These are phyloP conservation scores for Metridium senile DNA, from an alignment of 92 coral and sea anemone species.

Conservation along the genomic window DNA sequence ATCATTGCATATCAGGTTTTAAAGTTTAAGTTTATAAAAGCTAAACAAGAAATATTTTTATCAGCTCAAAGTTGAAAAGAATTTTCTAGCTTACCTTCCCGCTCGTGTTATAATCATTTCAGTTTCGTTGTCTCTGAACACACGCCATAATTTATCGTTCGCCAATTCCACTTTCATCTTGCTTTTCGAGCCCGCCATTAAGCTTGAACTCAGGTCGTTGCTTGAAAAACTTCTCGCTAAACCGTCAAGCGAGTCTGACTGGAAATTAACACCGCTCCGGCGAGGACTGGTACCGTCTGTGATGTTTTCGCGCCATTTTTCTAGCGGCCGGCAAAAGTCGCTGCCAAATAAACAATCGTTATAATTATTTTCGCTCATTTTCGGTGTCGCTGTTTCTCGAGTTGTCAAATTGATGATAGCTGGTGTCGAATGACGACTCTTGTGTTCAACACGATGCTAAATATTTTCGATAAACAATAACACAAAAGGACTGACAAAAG, in stretches of 20 bases:
- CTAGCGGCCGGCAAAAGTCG: background rate
- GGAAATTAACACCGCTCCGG: constrained; percentile 4
- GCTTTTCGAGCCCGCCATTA: constrained; percentile 31
- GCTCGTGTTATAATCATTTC: constrained; percentile 92
- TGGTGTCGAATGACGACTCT: background rate
- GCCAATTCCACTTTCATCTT: constrained; percentile 64
- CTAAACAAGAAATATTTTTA: too few relatives aligned
- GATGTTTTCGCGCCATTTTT: constrained; percentile 19
- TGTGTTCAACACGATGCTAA: background rate
- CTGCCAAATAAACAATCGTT: constrained; percentile 5
- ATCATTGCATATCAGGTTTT: too few relatives aligned
- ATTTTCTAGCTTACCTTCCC: constrained; percentile 95
- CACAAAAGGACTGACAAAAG: background rate
- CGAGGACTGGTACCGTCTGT: constrained; percentile 7
- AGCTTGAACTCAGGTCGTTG: background rate
- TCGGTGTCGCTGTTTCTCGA: background rate
- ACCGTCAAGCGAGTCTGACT: background rate
- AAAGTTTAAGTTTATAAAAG: too few relatives aligned
- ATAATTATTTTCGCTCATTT: constrained; percentile 1
- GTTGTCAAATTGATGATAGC: background rate
- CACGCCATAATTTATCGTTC: constrained; percentile 72
- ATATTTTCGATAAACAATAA: background rate
- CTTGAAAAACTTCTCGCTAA: background rate
- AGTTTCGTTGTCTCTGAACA: constrained; percentile 67
- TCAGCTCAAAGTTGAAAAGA: too few relatives aligned